phyloP scores from a whole-genome alignment of 2,888 invertebrate genomes.

The Euphydryas editha region DNA sequence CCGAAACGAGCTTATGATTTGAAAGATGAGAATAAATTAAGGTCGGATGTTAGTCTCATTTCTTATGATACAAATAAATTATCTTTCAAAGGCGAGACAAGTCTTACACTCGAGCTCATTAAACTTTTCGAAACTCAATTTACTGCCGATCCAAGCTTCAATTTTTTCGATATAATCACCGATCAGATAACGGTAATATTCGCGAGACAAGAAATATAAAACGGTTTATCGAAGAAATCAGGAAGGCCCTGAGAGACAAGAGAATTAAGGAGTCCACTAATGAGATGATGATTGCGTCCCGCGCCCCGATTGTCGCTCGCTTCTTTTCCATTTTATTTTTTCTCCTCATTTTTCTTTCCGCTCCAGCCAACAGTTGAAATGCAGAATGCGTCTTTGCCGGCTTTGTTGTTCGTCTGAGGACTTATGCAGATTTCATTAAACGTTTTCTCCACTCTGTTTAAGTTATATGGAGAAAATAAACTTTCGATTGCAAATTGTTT shows the following conservation, averaged over 20 bases:
- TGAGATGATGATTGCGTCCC: constrained; percentile 81
- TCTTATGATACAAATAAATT: constrained; percentile 47
- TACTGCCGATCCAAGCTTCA: constrained; percentile 61
- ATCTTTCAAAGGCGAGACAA: constrained; percentile 48
- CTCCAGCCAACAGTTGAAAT: constrained; percentile 59
- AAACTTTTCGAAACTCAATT: constrained; percentile 66
- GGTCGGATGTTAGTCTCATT: constrained; percentile 37
- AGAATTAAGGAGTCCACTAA: constrained; percentile 77
- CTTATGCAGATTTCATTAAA: constrained; percentile 62
- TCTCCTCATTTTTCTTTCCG: constrained; percentile 49
- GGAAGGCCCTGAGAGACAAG: constrained; percentile 59
- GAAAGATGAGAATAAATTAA: constrained; percentile 37
- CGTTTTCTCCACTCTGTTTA: constrained; percentile 46
- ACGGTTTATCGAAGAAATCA: constrained; percentile 62
- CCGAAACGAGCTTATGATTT: constrained; percentile 34
- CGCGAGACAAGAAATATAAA: constrained; percentile 55
- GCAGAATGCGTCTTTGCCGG: constrained; percentile 66
- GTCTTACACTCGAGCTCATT: constrained; percentile 56
- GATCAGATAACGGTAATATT: constrained; percentile 64
- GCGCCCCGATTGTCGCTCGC: constrained; percentile 64
- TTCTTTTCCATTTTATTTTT: constrained; percentile 60
- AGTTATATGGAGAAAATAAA: constrained; percentile 46
- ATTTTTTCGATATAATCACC: constrained; percentile 69
- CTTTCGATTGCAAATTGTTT: constrained; percentile 49
- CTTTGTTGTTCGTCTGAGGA: constrained; percentile 57